phyloP scores from a whole-genome alignment of 2,113 vertebrate species.

The Amphiprion percula region DNA sequence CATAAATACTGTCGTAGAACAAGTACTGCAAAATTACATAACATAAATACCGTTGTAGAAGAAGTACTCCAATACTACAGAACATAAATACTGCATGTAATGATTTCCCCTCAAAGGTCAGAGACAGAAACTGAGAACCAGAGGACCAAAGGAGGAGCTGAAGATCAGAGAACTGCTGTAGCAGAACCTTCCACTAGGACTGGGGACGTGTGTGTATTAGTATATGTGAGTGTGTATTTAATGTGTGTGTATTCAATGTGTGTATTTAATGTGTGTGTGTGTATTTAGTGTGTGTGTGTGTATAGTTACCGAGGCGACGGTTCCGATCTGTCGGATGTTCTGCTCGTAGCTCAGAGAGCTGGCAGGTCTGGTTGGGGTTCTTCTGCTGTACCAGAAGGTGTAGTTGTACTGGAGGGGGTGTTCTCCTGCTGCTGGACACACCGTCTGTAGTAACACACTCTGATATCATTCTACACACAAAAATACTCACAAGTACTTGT shows the following conservation, averaged over 20 bases:
- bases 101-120: too few relatives aligned
- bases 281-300: neutral
- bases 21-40: too few relatives aligned
- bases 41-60: too few relatives aligned
- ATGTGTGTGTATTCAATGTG: neutral
- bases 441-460: conserved; percentile 21
- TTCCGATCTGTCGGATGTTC: conserved; percentile 84
- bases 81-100: too few relatives aligned
- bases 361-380: conserved; percentile 80
- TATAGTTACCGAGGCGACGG: conserved; percentile 77
- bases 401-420: conserved; percentile 86
- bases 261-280: neutral
- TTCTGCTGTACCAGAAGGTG: conserved; percentile 85
- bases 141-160: too few relatives aligned
- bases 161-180: neutral
- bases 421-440: conserved; percentile 74
- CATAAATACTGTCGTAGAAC: too few relatives aligned
- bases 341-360: conserved; percentile 85
- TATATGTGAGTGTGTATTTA: neutral
- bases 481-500: too few relatives aligned
- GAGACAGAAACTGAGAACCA: too few relatives aligned
- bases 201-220: neutral
- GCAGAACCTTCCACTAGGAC: too few relatives aligned
- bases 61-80: too few relatives aligned
- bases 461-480: too few relatives aligned